Percentiles rank a stretch among this genome's conserved stretches.
These are phyloP conservation scores for Lymantria dispar DNA, from an alignment of 2,888 invertebrate genomes.

Conservation along the genomic window DNA sequence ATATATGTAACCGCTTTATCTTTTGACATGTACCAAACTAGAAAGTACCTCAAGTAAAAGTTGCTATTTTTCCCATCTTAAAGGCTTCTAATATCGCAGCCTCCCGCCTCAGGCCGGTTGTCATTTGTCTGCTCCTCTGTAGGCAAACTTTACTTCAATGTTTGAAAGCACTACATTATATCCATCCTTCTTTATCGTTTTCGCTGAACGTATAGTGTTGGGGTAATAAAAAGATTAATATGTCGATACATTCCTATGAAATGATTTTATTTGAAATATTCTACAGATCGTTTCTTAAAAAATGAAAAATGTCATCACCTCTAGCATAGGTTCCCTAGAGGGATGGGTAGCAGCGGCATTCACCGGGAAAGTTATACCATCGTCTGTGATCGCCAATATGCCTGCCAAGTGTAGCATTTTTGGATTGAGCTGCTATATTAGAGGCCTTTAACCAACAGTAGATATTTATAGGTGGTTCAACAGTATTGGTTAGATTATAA, in stretches of 20 bases:
- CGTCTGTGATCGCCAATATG: too few relatives aligned
- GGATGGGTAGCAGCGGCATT: too few relatives aligned
- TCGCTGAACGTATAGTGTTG: constrained; percentile 34
- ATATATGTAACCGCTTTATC: constrained; percentile 5
- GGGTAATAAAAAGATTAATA: neutral
- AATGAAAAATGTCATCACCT: too few relatives aligned
- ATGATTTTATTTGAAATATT: neutral
- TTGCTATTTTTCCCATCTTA: constrained; percentile 80
- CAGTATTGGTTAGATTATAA: too few relatives aligned
- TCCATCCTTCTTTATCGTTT: constrained; percentile 70
- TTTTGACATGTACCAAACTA: constrained; percentile 29
- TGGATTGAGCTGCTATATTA: too few relatives aligned
- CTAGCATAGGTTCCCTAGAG: too few relatives aligned
- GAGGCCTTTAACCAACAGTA: too few relatives aligned
- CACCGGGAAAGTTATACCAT: too few relatives aligned
- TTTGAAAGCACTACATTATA: constrained; percentile 80
- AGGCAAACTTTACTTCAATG: constrained; percentile 77
- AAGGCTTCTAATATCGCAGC: constrained; percentile 77
- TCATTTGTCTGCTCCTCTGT: constrained; percentile 75
- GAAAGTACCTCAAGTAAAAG: constrained; percentile 69
- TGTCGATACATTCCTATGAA: constrained; percentile 1
- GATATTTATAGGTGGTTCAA: too few relatives aligned
- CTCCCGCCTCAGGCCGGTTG: constrained; percentile 70
- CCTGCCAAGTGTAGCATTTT: too few relatives aligned
- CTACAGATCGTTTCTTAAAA: too few relatives aligned